Percentiles rank a stretch among this genome's conserved stretches.
These are phyloP conservation scores for Nyleta sp. DNA, from an alignment of 2,888 invertebrate species.

Conservation along the genomic window DNA sequence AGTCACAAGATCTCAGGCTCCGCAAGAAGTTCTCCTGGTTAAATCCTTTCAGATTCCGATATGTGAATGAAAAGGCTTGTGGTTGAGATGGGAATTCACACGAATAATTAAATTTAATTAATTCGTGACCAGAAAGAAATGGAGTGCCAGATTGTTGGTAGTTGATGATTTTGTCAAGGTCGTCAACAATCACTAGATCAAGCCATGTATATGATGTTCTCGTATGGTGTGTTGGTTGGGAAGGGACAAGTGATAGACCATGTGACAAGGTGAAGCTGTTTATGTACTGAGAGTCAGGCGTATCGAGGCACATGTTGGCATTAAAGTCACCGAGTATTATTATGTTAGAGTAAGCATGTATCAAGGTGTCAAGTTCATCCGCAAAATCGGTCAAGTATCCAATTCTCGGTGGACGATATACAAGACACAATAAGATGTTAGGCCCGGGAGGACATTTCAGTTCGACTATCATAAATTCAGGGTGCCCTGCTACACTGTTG, in stretches of 20 bases:
- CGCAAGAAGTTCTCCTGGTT: no score
- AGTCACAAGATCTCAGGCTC: no score
- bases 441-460: not conserved
- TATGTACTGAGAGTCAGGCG: not conserved
- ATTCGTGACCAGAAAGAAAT: not conserved
- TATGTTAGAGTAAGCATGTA: not conserved
- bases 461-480: slow-evolving; percentile 2
- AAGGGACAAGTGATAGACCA: not conserved
- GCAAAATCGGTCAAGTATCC: not conserved
- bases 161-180: not conserved
- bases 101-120: not conserved
- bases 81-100: no score
- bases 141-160: not conserved
- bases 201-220: not conserved
- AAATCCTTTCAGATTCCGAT: no score
- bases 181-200: not conserved
- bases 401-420: not conserved
- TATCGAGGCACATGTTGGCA: not conserved
- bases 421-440: not conserved
- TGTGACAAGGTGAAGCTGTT: not conserved
- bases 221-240: not conserved
- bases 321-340: slow-evolving; percentile 8
- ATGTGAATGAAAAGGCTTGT: no score
- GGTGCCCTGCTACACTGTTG: not conserved
- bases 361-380: not conserved